A percentile compares a stretch with the other conserved stretches of the same genome.
phyloP scores from a whole-genome alignment of 2,113 vertebrate species.

The Diglossa brunneiventris region DNA sequence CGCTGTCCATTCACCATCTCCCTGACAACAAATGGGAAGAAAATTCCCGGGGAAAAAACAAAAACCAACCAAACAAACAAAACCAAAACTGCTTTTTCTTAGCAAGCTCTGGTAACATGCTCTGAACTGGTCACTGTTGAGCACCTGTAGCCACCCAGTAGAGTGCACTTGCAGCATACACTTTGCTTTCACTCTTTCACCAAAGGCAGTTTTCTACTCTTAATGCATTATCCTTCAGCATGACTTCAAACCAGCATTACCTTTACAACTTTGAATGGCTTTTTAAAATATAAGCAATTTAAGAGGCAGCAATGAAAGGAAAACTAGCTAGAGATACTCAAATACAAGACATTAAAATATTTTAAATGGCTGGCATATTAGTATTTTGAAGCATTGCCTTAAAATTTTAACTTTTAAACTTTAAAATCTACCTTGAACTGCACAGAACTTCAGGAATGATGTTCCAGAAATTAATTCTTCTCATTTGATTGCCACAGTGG shows the following conservation, averaged over 20 bases:
- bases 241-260: background rate
- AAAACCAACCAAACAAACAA: background rate
- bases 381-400: background rate
- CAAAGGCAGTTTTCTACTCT: background rate
- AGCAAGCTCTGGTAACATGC: background rate
- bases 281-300: background rate
- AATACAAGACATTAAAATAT: background rate
- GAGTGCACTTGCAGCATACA: background rate
- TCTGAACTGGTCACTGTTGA: background rate
- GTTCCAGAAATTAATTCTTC: background rate
- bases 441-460: background rate
- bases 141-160: background rate
- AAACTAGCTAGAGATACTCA: background rate
- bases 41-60: background rate
- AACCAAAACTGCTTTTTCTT: background rate
- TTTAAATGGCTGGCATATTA: background rate
- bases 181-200: background rate
- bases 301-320: background rate
- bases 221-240: background rate
- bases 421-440: background rate
- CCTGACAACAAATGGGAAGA: background rate
- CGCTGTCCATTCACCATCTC: background rate
- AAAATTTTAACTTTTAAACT: background rate
- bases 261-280: background rate
- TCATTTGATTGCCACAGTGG: background rate